A percentile compares a stretch with the other conserved stretches of the same genome.
Conservation (phyloP, 2,113 vertebrate genomes). For the Noctilio leporinus region DNA sequence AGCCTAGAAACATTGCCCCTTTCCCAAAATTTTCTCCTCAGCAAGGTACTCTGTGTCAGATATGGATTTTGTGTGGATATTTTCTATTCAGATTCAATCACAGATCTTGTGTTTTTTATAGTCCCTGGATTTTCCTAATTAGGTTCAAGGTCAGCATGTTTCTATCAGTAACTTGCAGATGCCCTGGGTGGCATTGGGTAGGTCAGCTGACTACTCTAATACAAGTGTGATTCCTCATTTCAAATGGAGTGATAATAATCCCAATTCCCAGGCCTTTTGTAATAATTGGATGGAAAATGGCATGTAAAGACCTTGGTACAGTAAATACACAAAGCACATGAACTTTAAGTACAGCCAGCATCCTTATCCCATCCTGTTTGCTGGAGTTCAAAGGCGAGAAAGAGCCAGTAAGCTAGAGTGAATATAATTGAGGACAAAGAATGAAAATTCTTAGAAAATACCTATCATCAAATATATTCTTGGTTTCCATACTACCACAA, state of each 20-base stretch:
- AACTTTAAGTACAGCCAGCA: neutral
- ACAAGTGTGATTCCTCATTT: too few species aligned
- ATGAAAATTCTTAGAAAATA: neutral
- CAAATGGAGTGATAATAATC: neutral
- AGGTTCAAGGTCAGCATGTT: neutral
- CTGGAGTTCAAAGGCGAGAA: neutral
- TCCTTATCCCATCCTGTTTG: neutral
- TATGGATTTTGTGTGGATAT: neutral
- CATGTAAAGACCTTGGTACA: fast-evolving
- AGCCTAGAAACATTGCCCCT: fast-evolving
- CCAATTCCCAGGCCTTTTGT: neutral
- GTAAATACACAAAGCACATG: fast-evolving
- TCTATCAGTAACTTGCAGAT: neutral
- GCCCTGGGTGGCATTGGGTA: too few species aligned
- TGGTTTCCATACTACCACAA: neutral
- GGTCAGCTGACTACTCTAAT: neutral
- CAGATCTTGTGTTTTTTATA: neutral
- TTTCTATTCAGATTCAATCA: neutral
- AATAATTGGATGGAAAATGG: fast-evolving
- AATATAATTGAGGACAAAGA: neutral
- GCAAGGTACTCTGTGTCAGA: neutral
- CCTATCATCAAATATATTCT: neutral
- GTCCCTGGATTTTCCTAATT: neutral
- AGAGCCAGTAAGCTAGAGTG: neutral
- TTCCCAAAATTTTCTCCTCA: neutral